Percentiles rank a stretch among this genome's conserved stretches.
Conservation (phyloP, 2,113 vertebrate species). For the Gambusia holbrooki region DNA sequence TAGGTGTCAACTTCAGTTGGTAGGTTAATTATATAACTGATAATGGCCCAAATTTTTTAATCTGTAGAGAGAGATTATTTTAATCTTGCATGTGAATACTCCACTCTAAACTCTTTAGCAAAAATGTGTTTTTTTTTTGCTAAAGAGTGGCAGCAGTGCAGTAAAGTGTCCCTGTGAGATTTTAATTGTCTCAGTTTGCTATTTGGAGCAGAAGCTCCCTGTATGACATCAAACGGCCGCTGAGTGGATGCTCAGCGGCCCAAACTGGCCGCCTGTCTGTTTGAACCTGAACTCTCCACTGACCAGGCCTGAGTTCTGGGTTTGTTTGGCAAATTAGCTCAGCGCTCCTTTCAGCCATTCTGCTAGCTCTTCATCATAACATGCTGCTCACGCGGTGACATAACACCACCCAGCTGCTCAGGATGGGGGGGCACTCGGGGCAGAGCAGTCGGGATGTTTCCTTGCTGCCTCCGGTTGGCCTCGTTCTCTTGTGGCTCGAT, state of each 20-base stretch:
- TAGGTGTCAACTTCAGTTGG: too few relatives aligned
- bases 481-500: slow-evolving; percentile 43
- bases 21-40: too few relatives aligned
- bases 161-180: slow-evolving; percentile 4
- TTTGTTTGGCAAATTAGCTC: slow-evolving; percentile 32
- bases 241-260: slow-evolving; percentile 35
- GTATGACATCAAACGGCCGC: slow-evolving; percentile 7
- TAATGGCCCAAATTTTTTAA: not conserved
- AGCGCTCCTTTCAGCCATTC: not conserved
- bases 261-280: slow-evolving; percentile 19
- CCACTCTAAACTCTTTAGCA: not conserved
- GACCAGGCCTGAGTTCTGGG: not conserved
- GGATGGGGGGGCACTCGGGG: not conserved
- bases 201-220: slow-evolving; percentile 48
- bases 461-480: slow-evolving; percentile 33
- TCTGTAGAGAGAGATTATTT: not conserved
- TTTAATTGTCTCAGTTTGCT: slow-evolving; percentile 32
- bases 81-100: not conserved
- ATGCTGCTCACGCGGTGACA: slow-evolving; percentile 5
- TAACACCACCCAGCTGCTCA: slow-evolving; percentile 11
- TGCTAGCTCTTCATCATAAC: not conserved
- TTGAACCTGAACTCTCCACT: slow-evolving; percentile 24
- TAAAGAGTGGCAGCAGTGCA: not conserved
- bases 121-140: not conserved
- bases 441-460: not conserved